Evolutionary conservation across 2,888 invertebrate genomes (phyloP), one percentile per base, ranked within the genome.

Genomic region (Cheilosia scutellata): DNA sequence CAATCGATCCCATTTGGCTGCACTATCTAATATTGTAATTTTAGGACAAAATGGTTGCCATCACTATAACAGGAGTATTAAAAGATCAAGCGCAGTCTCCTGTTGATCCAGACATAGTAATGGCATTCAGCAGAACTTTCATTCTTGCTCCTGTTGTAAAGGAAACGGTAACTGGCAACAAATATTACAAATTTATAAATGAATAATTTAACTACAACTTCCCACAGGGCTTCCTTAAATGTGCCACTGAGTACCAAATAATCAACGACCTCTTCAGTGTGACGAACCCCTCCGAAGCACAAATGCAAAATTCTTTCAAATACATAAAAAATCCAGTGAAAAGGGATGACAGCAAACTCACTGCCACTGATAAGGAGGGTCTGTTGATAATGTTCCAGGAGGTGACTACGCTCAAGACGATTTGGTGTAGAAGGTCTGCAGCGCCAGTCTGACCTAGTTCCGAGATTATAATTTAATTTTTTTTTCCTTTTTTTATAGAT

Each of bases 251-350:
- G 6, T 88, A 90, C 75, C 88, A 88, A 82, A 91, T 91, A 53
- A 87, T 89, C 9, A 91, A 92, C 20, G 92, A 91, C 49, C 89
- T 89, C 6, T 87, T 91, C 0, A 90, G 88, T 44, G 88, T 91
- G 1, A 88, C 87, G 66, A 90, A 89, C 80, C 91, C 91, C 3
- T 88, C 90, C 4, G 58, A 76, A 6, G 87, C 58, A 27, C 90
- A 90, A 87, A 76, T 80, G 29, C 89, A 80, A 37, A 88, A 87
- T 44, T 89, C 90, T 4, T 91, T 91, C 20, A 91, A 90, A 72
- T 89, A 89, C 62, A 49, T 71, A 9, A 88, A 86, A 71, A 88
- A 75, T 65, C 83, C 87, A 11, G 31, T 68, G 2, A 53, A 51
- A 11, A 53, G 62, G 0, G 80, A 68, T 1, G 77, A 78, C 13